These are phyloP conservation scores for Thryonomys swinderianus DNA, from an alignment of 2,113 vertebrate species.

Conservation along the genomic window DNA sequence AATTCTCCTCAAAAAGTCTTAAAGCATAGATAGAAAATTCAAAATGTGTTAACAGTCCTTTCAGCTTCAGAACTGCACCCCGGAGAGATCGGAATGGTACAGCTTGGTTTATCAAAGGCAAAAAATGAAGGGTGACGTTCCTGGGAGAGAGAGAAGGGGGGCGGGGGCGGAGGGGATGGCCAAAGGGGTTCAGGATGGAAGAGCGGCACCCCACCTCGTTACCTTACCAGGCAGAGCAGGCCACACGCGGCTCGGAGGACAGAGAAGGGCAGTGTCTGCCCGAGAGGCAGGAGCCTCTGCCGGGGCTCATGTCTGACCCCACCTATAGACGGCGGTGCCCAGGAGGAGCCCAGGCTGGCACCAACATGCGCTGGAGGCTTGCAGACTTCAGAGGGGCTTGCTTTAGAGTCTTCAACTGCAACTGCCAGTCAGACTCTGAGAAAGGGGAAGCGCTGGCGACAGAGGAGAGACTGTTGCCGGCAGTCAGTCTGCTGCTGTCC, in stretches of 20 bases:
- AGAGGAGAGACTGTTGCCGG: background rate
- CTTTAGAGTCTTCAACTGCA: background rate
- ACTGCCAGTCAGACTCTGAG: constrained; percentile 19
- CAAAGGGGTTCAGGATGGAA: background rate
- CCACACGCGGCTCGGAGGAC: background rate
- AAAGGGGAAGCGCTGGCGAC: background rate
- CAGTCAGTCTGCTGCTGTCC: background rate
- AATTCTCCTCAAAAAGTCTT: constrained; percentile 48
- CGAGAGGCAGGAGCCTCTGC: background rate
- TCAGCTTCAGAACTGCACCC: constrained; percentile 53
- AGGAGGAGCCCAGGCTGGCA: background rate
- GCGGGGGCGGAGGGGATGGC: background rate
- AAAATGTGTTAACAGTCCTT: constrained; percentile 69
- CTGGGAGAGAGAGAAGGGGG: background rate
- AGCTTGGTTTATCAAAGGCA: constrained; percentile 68
- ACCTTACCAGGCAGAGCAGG: constrained; percentile 38
- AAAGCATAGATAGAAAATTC: constrained; percentile 61
- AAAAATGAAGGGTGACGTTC: background rate
- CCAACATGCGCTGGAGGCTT: background rate
- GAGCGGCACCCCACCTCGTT: background rate
- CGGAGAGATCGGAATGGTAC: constrained; percentile 42
- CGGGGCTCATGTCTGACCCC: constrained; percentile 3
- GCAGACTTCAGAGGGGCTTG: background rate
- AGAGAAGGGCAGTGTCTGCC: background rate
- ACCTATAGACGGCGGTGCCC: background rate